These are phyloP conservation scores for Catostomus latipinnis DNA, from an alignment of 2,797 vertebrate species.

Conservation along the genomic window DNA sequence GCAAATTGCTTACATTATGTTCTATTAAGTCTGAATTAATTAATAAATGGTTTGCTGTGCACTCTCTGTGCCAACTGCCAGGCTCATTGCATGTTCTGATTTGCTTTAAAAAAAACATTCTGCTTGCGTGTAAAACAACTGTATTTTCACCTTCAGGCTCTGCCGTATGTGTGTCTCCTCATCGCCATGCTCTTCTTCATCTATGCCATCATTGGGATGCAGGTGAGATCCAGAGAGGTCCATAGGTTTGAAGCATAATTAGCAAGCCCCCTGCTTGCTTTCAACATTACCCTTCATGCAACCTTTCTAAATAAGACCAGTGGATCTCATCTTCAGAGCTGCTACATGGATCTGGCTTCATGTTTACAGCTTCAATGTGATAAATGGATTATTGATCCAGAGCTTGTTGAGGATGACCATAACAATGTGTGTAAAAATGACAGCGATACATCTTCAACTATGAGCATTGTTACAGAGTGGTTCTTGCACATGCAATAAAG, in stretches of 20 bases:
- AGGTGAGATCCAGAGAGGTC: slow-evolving; percentile 79
- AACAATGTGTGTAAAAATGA: neutral
- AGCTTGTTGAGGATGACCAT: neutral
- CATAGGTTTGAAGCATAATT: neutral
- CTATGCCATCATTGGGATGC: slow-evolving; percentile 99
- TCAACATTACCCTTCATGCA: neutral
- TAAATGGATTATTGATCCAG: slow-evolving; percentile 12
- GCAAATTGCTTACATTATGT: neutral
- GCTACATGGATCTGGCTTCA: neutral
- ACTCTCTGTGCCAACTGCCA: too few species aligned
- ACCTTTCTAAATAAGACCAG: neutral
- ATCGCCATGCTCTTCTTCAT: slow-evolving; percentile 99
- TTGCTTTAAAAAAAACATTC: too few species aligned
- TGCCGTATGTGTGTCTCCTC: slow-evolving; percentile 97
- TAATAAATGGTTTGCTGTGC: too few species aligned
- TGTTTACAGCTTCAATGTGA: neutral
- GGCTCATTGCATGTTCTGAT: too few species aligned
- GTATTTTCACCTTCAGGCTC: slow-evolving; percentile 79
- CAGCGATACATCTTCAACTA: neutral
- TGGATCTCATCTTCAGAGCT: slow-evolving; percentile 9
- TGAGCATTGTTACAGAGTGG: neutral
- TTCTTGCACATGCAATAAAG: neutral
- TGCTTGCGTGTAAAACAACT: neutral
- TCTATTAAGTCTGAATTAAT: too few species aligned
- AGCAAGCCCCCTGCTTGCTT: neutral